Percentiles rank a stretch among this genome's conserved stretches.
Conservation (phyloP, 2,113 vertebrate genomes). For the Petrocephalus zakoni region DNA sequence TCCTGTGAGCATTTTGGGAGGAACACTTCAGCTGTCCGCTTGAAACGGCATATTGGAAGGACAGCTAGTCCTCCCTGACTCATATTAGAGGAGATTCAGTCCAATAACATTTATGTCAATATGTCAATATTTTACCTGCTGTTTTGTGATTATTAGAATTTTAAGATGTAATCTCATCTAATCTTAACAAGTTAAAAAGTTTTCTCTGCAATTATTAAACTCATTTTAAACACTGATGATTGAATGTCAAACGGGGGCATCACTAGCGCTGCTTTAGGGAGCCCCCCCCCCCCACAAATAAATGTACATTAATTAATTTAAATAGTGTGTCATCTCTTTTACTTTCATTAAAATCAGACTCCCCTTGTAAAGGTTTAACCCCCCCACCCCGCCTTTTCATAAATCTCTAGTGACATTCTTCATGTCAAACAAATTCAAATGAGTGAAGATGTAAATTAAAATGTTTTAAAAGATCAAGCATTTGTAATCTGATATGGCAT, state of each 20-base stretch:
- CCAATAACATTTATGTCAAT: not conserved
- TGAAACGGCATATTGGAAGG: not conserved
- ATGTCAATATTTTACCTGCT: not conserved
- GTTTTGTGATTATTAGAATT: not conserved
- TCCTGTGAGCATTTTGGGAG: not conserved
- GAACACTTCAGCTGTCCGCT: not conserved
- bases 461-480: not conserved
- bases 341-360: not conserved
- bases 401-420: not conserved
- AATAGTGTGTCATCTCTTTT: not conserved
- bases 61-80: not conserved
- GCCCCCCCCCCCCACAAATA: too few species aligned
- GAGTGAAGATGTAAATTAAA: not conserved
- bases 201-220: not conserved
- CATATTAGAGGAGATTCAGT: not conserved
- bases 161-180: not conserved
- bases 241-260: not conserved
- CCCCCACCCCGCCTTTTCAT: not conserved
- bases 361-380: not conserved
- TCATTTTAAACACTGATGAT: not conserved
- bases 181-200: not conserved
- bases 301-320: not conserved
- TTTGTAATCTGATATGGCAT: not conserved
- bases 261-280: not conserved
- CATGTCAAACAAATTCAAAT: not conserved